A percentile compares a stretch with the other conserved stretches of the same genome.
Conservation (phyloP, 2,113 vertebrate genomes). For the Hyperopisus bebe region DNA sequence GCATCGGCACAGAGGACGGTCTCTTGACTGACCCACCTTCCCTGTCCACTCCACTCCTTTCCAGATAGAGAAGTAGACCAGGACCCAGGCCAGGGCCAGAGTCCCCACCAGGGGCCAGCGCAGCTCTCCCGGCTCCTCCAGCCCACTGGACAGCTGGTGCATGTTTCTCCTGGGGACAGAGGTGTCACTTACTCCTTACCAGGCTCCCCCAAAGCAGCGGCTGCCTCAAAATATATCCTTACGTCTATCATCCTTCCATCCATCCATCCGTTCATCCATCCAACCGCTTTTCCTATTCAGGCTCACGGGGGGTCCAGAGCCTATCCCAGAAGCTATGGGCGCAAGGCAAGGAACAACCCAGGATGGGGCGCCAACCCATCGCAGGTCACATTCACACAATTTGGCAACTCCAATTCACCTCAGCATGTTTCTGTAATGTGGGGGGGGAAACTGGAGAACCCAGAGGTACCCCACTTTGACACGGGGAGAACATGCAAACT, state of each 20-base stretch:
- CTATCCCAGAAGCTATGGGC: not conserved
- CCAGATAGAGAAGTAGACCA: constrained; percentile 93
- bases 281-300: not conserved
- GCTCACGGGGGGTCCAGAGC: not conserved
- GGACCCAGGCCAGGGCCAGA: constrained; percentile 75
- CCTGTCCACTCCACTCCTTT: constrained; percentile 90
- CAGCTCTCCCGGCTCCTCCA: constrained; percentile 72
- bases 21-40: constrained; percentile 61
- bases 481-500: not conserved
- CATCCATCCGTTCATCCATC: not conserved
- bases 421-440: not conserved
- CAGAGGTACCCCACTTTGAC: not conserved
- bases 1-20: not conserved
- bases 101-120: constrained; percentile 81
- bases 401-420: not conserved
- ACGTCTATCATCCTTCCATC: not conserved
- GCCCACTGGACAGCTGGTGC: constrained; percentile 72
- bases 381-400: not conserved
- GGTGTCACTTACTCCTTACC: not conserved
- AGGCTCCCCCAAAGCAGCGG: not conserved
- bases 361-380: not conserved
- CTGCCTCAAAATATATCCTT: not conserved
- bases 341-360: not conserved
- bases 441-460: not conserved
- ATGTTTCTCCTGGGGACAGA: constrained; percentile 70